A percentile compares a stretch with the other conserved stretches of the same genome.
phyloP scores from a whole-genome alignment of 2,888 invertebrate species.

The Heterodera filipjevi region DNA sequence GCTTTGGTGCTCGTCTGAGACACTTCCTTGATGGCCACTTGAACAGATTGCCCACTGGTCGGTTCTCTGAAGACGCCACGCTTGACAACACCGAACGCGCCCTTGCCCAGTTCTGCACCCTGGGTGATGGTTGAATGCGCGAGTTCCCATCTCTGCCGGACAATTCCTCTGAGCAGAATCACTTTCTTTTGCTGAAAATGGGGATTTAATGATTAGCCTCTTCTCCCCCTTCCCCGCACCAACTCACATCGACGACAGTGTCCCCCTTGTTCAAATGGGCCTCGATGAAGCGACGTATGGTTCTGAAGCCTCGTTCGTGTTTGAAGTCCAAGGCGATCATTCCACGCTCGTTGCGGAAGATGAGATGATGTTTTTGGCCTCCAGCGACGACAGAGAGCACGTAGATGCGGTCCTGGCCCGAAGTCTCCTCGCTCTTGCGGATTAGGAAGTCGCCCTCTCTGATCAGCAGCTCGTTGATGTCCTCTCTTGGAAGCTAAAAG shows the following conservation, averaged over 20 bases:
- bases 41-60: slow-evolving; percentile 14
- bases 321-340: slow-evolving; percentile 15
- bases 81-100: slow-evolving; percentile 43
- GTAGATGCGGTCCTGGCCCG: slow-evolving; percentile 37
- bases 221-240: neutral
- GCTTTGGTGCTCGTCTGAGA: slow-evolving; percentile 37
- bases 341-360: neutral
- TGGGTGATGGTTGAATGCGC: slow-evolving; percentile 38
- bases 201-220: too few species aligned
- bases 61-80: slow-evolving; percentile 30
- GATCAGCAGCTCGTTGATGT: slow-evolving; percentile 38
- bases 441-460: slow-evolving; percentile 42
- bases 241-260: neutral
- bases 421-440: slow-evolving; percentile 42
- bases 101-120: slow-evolving; percentile 43
- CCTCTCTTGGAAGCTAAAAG: slow-evolving; percentile 40
- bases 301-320: neutral
- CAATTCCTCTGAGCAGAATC: neutral
- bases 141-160: slow-evolving; percentile 44
- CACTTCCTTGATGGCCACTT: slow-evolving; percentile 43
- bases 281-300: neutral
- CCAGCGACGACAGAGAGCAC: slow-evolving; percentile 41
- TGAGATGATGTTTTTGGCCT: neutral
- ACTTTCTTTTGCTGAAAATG: neutral
- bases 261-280: neutral